phyloP scores from a whole-genome alignment of 2,797 vertebrate species.

The Propithecus deckenii region DNA sequence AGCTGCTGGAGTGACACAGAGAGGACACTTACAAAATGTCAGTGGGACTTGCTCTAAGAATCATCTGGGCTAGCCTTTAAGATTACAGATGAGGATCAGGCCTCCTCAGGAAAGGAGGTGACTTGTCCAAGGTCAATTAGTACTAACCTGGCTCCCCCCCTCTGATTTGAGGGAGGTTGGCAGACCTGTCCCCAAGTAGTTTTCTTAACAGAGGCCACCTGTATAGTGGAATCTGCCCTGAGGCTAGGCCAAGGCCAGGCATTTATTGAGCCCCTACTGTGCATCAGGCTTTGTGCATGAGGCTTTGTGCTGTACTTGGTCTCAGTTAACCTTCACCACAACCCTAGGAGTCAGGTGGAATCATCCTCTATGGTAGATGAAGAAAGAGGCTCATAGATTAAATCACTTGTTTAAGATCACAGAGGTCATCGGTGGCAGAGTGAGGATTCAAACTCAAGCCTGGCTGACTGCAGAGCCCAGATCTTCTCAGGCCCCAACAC shows the following conservation, averaged over 20 bases:
- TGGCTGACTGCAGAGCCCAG: not conserved
- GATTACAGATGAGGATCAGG: not conserved
- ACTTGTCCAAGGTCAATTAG: conserved; percentile 63
- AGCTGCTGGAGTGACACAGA: not conserved
- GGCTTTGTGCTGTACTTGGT: not conserved
- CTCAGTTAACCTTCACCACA: not conserved
- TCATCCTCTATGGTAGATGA: not conserved
- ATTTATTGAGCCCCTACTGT: not conserved
- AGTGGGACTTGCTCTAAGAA: not conserved
- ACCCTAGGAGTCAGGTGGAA: not conserved
- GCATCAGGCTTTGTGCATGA: not conserved
- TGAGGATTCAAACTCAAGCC: not conserved
- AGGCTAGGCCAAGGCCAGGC: not conserved
- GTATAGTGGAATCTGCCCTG: not conserved
- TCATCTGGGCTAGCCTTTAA: not conserved
- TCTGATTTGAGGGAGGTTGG: not conserved
- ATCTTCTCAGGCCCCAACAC: not conserved
- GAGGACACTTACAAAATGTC: not conserved
- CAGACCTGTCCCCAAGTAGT: not conserved
- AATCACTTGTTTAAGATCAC: conserved; percentile 28
- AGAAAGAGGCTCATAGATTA: conserved; percentile 39
- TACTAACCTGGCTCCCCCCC: not conserved
- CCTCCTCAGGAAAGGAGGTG: conserved; percentile 50
- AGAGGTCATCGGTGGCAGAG: not conserved
- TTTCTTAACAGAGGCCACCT: not conserved